Base-by-base conservation (phyloP, 2,888 invertebrate genomes). In the Lasioglossum morio region DNA sequence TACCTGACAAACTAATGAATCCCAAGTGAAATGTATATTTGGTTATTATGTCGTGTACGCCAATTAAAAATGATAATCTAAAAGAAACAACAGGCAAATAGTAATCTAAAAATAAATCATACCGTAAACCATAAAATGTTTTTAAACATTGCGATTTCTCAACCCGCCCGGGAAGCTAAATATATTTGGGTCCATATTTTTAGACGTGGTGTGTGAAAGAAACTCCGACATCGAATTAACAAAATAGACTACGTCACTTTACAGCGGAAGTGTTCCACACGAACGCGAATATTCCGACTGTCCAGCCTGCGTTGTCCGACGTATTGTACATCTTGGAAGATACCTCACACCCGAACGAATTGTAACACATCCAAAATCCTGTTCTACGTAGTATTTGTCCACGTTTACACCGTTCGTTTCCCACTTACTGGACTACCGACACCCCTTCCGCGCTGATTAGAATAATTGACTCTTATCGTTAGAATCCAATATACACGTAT, bases 311-410 rank as follows among this genome's bases (percentile, higher is more conserved):
- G 86, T 78, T 73, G 86, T 82, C 89, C 83, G 79, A 77, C 78
- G 84, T 89, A 91, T 91, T 91, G 91, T 91, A 91, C 91, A 91
- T 73, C 84, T 91, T 83, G 91, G 91, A 91, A 91, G 91, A 91
- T 91, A 91, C 85, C 88, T 90, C 88, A 89, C 91, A 89, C 82
- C 84, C 81, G 88, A 90, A 89, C 89, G 90, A 89, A 91, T 86
- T 85, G 79, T 70, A 89, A 89, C 69, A 88, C 89, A 90, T 89
- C 86, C 85, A 90, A 84, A 85, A 78, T 85, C 82, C 73, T 86
- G 76, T 87, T 85, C 83, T 87, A 82, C 75, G 74, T 82, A 88
- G 57, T 30, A 23, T 66, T 77, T 72, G 74, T 82, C 77, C 89
- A 82, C 81, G 82, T 88, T 83, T 83, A 87, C 83, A 83, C 80